phyloP scores from a whole-genome alignment of 2,888 invertebrate genomes.

The Drosophila aldrichi region DNA sequence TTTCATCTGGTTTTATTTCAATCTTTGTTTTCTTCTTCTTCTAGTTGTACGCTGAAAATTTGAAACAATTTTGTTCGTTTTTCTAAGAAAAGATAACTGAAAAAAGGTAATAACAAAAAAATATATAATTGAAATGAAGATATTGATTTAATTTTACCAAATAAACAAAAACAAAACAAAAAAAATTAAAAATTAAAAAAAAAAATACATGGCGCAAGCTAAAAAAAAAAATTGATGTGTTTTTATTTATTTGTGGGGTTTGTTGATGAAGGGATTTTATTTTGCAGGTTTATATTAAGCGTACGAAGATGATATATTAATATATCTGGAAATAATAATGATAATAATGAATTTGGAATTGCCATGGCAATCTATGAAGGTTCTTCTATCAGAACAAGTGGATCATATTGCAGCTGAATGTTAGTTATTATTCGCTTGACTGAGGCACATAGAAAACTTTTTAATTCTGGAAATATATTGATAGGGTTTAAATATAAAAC shows the following conservation, averaged over 20 bases:
- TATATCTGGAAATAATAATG: not conserved
- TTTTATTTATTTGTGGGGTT: slow-evolving; percentile 29
- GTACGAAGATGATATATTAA: not conserved
- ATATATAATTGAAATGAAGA: slow-evolving; percentile 71
- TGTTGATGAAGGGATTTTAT: not conserved
- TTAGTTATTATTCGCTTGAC: no score
- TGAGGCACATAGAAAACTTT: no score
- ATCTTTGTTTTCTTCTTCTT: slow-evolving; percentile 77
- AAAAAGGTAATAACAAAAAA: slow-evolving; percentile 79
- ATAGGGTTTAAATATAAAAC: no score
- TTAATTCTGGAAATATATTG: no score
- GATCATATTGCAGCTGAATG: no score
- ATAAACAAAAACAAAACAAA: slow-evolving; percentile 69
- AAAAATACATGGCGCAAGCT: slow-evolving; percentile 62
- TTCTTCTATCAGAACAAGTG: no score
- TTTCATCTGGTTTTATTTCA: slow-evolving; percentile 65
- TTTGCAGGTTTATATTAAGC: not conserved
- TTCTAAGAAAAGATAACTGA: slow-evolving; percentile 80
- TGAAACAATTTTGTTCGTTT: slow-evolving; percentile 78
- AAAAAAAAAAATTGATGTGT: slow-evolving; percentile 22
- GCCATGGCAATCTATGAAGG: no score
- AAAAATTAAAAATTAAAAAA: slow-evolving; percentile 30
- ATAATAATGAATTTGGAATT: no score
- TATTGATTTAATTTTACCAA: slow-evolving; percentile 79
- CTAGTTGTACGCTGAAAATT: slow-evolving; percentile 82